Percentiles rank a stretch among this genome's conserved stretches.
Evolutionary conservation across 2,888 invertebrate species (phyloP).

Genomic region (Tortrix viridana): DNA sequence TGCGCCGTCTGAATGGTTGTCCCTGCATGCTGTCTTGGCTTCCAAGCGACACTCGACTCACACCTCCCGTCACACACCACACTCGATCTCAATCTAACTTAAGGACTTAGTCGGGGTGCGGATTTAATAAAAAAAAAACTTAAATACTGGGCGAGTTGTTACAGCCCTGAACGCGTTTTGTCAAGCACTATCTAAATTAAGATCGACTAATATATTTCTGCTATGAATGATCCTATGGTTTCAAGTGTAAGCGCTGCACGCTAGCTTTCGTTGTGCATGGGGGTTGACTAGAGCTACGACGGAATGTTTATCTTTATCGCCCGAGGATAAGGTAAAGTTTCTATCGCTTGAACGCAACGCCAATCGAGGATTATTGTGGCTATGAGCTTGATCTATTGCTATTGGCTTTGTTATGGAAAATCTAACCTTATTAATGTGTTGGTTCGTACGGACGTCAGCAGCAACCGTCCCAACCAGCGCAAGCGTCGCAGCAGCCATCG

Average conservation of each 20-base stretch:
- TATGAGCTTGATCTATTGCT: constrained; percentile 79
- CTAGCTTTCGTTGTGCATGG: constrained; percentile 84
- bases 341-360: constrained; percentile 78
- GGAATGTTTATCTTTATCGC: constrained; percentile 74
- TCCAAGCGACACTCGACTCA: constrained; percentile 68
- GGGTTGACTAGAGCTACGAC: constrained; percentile 78
- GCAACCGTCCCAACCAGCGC: constrained; percentile 83
- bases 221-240: constrained; percentile 77
- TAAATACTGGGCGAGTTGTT: constrained; percentile 22
- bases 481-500: constrained; percentile 82
- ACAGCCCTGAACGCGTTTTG: constrained; percentile 40
- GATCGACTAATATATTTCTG: constrained; percentile 59
- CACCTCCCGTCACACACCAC: constrained; percentile 65
- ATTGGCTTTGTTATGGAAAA: constrained; percentile 81
- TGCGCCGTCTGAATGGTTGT: constrained; percentile 76
- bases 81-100: constrained; percentile 54
- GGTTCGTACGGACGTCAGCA: constrained; percentile 85
- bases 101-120: constrained; percentile 37
- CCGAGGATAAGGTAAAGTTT: constrained; percentile 76
- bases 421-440: constrained; percentile 85
- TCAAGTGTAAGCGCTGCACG: constrained; percentile 80
- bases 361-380: constrained; percentile 69
- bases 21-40: constrained; percentile 84
- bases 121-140: constrained; percentile 17
- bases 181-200: constrained; percentile 63